Base-by-base conservation (phyloP, 2,797 vertebrate genomes). In the Gila robusta region DNA sequence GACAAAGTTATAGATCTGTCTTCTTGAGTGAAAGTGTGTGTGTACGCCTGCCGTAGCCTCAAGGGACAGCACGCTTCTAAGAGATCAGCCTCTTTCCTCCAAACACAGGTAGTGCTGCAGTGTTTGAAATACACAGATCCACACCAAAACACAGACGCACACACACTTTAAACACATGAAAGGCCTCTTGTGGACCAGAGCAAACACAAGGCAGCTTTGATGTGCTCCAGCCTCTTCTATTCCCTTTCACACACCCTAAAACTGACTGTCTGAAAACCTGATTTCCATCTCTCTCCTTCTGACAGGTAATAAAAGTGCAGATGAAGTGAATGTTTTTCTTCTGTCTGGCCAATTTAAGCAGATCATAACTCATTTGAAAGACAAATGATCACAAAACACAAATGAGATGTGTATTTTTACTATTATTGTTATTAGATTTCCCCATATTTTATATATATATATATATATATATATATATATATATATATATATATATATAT, bases 121-220 rank as follows among this genome's bases (percentile, higher is more conserved):
- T 79, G 79, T 86, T 83, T 67, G 56, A 81, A 39, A 67, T 35
- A 49, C 66, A 79, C 81, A 79, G 19, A 62, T 78, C 28, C 70
- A 74, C 70, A 76, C 85, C 66, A 74, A 81, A 81, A 85, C 52
- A 19, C 23, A 74, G 79, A 52, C 62, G 52, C 70, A 82, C 81
- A 88, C 81, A 88, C 82, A 73, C 81, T 81, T 94, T 92, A 92
- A 92, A 82, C 93, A 93, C 92, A 94, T 93, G 93, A 95, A 95
- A 96, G 94, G 89, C 85, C 91, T 93, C 91, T 92, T 88, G 80
- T 90, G 83, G 88, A 90, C 89, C 88, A 93, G 74, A 94, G 93
- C 88, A 90, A 87, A 92, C 90, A 93, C 90, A 93, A 91, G 90
- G 88, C 87, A 91, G 92, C 95, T 95, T 95, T 95, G 94, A 95